Evolutionary conservation across 2,888 invertebrate genomes (phyloP), one percentile per base, ranked within the genome.

Genomic region (Enchytraeus crypticus): DNA sequence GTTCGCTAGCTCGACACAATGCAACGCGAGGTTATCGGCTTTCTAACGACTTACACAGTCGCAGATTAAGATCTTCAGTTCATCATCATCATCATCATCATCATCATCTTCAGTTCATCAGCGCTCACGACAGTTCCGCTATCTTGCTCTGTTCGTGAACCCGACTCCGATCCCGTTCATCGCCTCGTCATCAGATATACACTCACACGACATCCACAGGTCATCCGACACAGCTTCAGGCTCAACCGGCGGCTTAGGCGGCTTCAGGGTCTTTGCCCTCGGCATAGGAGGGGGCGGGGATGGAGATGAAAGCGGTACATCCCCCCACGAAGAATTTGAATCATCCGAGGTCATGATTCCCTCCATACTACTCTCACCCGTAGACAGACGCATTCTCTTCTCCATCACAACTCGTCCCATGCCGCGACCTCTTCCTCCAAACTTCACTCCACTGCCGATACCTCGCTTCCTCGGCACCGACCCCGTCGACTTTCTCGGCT

Each of bases 201-300:
- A 58, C 23, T 61, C 61, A 38, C 61, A 61, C n/a, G 57, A 51
- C 61, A 61, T 61, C 38, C 27, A 59, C 26, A 61, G 30, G 54
- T 61, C 61, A 53, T 58, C 53, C n/a, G 58, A 61, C 1, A 59
- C 59, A 51, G 38, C 38, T 8, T 23, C 46, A 43, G 43, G 18
- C 23, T 56, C 14, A 23, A 5, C 11, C 34, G 11, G 43, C 34
- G 43, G 33, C 32, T 30, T 34, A 30, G 29, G 43, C 23, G 18
- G 53, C n/a, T 26, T 30, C 8, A 51, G 51, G 34, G 33, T 51
- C 26, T 54, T 53, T 27, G 14, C 21, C 1, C n/a, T n/a, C n/a
- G 21, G 30, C 43, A 38, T 32, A 14, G 51, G 27, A 45, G 11
- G 18, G 46, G 14, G 26, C 5, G 8, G 11, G 8, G 5, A 45